Conservation (phyloP, 2,113 vertebrate genomes). For the Psittacula cyanocephala region DNA sequence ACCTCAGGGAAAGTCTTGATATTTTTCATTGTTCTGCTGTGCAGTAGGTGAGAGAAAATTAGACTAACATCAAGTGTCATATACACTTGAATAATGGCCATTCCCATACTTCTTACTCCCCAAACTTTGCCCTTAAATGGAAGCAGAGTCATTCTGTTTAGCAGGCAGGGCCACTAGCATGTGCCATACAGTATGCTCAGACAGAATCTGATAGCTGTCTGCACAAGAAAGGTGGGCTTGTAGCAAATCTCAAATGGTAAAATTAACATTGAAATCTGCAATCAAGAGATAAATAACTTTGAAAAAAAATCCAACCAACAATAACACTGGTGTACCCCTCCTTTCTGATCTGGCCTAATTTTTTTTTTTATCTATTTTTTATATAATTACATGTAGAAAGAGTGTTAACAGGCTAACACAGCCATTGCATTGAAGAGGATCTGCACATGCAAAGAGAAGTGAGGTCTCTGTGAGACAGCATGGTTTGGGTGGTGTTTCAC, state of each 20-base stretch:
- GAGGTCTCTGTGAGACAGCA: neutral
- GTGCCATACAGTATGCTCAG: rapidly evolving
- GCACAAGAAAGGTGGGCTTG: neutral
- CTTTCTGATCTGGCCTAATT: neutral
- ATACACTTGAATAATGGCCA: neutral
- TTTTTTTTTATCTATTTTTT: neutral
- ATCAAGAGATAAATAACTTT: neutral
- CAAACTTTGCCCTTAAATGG: neutral
- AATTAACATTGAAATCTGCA: neutral
- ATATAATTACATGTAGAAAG: neutral
- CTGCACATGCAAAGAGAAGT: neutral
- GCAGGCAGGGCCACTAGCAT: neutral
- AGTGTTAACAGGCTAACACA: neutral
- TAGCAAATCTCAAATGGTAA: neutral
- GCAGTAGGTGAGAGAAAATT: neutral
- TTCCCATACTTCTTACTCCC: neutral
- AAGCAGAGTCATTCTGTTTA: neutral
- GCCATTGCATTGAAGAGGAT: neutral
- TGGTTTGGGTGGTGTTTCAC: neutral
- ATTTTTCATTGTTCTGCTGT: neutral
- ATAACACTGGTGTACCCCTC: neutral
- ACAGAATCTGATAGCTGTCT: neutral
- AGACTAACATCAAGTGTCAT: neutral
- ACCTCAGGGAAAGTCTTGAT: neutral
- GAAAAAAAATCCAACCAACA: neutral